These are phyloP conservation scores for Sebastes trivittatus DNA, from an alignment of 2,797 vertebrate genomes.

Conservation along the genomic window DNA sequence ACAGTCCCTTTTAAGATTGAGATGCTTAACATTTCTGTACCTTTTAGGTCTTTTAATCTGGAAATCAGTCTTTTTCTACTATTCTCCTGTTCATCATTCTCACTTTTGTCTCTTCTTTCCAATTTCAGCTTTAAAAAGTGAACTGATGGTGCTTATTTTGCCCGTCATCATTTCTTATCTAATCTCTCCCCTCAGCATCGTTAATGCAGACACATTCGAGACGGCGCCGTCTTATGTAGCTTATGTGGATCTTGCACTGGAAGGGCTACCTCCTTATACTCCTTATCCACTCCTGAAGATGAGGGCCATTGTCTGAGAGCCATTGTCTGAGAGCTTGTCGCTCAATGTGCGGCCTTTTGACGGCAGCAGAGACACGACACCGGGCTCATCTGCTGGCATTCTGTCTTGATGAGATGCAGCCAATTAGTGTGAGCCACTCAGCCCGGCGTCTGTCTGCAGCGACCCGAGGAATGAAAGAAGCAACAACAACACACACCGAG, in stretches of 20 bases:
- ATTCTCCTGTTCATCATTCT: neutral
- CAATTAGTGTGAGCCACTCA: constrained; percentile 53
- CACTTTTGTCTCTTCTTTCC: neutral
- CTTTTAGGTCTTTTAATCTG: neutral
- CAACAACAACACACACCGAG: constrained; percentile 17
- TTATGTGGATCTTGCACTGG: constrained; percentile 1
- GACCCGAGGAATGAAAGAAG: constrained; percentile 20
- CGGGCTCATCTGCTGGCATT: constrained; percentile 41
- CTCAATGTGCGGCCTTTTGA: neutral
- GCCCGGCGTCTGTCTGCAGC: constrained; percentile 29
- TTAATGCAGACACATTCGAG: neutral
- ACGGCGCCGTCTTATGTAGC: neutral
- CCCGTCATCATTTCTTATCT: neutral
- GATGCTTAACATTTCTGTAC: neutral
- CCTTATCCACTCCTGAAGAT: neutral
- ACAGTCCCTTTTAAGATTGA: neutral
- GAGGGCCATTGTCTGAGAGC: neutral
- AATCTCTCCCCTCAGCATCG: neutral
- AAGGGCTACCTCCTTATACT: neutral
- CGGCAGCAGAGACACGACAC: neutral
- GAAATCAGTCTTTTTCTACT: neutral
- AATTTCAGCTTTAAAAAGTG: neutral
- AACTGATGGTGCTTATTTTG: neutral
- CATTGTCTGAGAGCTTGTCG: constrained; percentile 6
- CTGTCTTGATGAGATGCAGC: constrained; percentile 52